A percentile compares a stretch with the other conserved stretches of the same genome.
phyloP scores from a whole-genome alignment of 2,113 vertebrate species.

The cattle (Bos taurus) region ARS-UCD2.0 NC_037329.1:106861501-106862000 shows the following conservation, averaged over 20 bases:
- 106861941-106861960: not conserved
- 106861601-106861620: not conserved
- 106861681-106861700: not conserved
- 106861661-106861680: not conserved
- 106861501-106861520: not conserved
- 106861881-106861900: not conserved
- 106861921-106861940: not conserved
- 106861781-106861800: not conserved
- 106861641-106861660: not conserved
- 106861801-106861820: not conserved
- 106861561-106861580: not conserved
- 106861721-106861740: not conserved
- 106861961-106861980: not conserved
- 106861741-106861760: not conserved
- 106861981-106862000: not conserved
- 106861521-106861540: constrained; percentile 17
- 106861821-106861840: not conserved
- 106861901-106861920: not conserved
- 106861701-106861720: not conserved
- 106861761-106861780: not conserved
- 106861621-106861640: not conserved
- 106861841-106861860: not conserved
- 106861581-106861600: not conserved
- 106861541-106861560: not conserved
- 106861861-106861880: not conserved